Conservation (phyloP, 2,113 vertebrate genomes). For the Pandion haliaetus region DNA sequence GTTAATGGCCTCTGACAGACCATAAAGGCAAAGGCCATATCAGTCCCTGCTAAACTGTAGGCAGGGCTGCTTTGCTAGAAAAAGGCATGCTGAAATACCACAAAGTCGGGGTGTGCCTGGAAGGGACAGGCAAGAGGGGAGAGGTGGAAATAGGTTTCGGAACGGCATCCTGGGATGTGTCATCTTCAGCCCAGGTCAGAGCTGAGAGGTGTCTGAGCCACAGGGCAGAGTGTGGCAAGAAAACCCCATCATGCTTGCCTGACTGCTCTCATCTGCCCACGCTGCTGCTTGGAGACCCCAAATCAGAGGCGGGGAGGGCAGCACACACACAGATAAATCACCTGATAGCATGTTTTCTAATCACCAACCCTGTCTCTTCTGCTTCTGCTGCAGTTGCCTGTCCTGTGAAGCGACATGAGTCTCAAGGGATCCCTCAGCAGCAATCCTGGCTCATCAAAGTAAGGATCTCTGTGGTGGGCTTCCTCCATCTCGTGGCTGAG, state of each 20-base stretch:
- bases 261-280: not conserved
- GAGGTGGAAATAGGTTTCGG: not conserved
- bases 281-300: not conserved
- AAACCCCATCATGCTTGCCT: not conserved
- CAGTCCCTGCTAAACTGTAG: no score
- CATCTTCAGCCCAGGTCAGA: not conserved
- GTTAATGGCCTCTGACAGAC: not conserved
- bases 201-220: not conserved
- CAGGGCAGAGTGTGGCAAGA: not conserved
- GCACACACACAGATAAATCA: rapidly evolving
- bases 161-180: not conserved
- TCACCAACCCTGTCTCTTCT: not conserved
- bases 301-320: not conserved
- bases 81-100: not conserved
- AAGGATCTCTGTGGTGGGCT: not conserved
- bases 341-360: not conserved
- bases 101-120: not conserved
- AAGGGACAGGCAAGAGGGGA: not conserved
- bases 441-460: constrained; percentile 55
- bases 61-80: not conserved
- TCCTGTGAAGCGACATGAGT: constrained; percentile 48
- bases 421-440: constrained; percentile 63
- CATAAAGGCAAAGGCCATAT: not conserved
- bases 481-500: not conserved
- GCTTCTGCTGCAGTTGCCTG: constrained; percentile 46